These are phyloP conservation scores for Tylochromis polylepis DNA, from an alignment of 2,113 vertebrate species.

Conservation along the genomic window DNA sequence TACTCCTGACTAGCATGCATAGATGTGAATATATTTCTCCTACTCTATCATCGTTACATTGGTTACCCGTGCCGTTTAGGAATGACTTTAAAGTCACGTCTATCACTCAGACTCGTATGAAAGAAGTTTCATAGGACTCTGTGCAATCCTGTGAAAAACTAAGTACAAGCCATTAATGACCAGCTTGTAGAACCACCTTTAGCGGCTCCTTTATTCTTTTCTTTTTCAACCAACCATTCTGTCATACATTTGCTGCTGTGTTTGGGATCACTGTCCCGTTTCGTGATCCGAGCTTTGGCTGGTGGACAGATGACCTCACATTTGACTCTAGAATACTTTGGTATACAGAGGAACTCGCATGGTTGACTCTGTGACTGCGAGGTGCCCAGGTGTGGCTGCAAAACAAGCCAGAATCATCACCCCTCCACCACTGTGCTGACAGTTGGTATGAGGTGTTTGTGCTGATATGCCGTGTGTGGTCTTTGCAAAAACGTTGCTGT, in stretches of 20 bases:
- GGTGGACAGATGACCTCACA: neutral
- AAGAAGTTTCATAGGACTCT: no score
- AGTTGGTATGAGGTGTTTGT: neutral
- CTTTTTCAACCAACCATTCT: no score
- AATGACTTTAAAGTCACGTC: no score
- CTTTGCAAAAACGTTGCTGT: neutral
- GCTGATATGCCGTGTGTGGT: neutral
- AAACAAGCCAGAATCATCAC: neutral
- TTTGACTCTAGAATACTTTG: neutral
- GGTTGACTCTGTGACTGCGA: neutral
- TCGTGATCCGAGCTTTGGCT: neutral
- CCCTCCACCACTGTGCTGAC: neutral
- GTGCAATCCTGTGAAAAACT: no score
- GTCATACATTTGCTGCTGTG: neutral
- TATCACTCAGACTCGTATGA: no score
- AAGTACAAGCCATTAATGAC: no score
- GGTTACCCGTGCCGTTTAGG: no score
- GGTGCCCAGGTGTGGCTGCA: neutral
- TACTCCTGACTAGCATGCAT: no score
- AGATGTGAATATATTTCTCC: no score
- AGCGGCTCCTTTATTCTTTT: no score
- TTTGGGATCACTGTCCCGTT: neutral
- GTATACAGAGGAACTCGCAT: neutral
- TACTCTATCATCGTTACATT: no score
- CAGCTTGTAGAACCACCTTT: no score